Evolutionary conservation across 2,113 vertebrate species (phyloP), one percentile per base, ranked within the genome.

Genomic region (Sapayoa aenigma): DNA sequence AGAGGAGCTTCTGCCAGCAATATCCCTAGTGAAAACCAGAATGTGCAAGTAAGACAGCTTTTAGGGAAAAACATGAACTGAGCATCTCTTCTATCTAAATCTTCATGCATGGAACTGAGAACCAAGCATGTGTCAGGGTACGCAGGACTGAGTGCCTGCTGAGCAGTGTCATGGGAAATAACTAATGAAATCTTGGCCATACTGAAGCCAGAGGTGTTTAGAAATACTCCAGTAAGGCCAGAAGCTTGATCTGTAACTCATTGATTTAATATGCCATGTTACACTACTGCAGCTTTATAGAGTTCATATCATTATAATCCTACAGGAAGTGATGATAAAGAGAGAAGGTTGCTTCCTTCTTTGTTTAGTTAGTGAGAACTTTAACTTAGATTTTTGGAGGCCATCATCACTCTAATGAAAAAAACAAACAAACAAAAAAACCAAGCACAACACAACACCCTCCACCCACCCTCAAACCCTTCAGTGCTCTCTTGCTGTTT

Each of bases 21-120:
- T 60, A 88, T 94, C 90, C 83, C 85, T n/a, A 77, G 72, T 90
- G 93, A 86, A 95, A 91, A 92, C 28, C 35, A 89, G 83, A 80
- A 63, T 75, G 56, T 81, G 65, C 39, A 95, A 93, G 75, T 86
- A 88, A 93, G 73, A 63, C 50, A 91, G 50, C 67, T 90, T 95
- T 80, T 67, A 63, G 37, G 52, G 65, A 65, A 95, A 93, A 90
- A 60, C 44, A 78, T 33, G 25, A 91, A 77, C 63, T 24, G 74
- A 93, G 27, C 27, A 84, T n/a, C 65, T 86, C 31, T 68, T 89
- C 68, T 79, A 30, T 60, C 50, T 80, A 30, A 62, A 90, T 82
- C 37, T 76, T 74, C 52, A 35, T 55, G 23, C 50, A 37, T 77
- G 44, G 66, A 93, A 55, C 39, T 46, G 50, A 91, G 84, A 95